phyloP scores from a whole-genome alignment of 2,888 invertebrate species.

The Alentia gelatinosa region DNA sequence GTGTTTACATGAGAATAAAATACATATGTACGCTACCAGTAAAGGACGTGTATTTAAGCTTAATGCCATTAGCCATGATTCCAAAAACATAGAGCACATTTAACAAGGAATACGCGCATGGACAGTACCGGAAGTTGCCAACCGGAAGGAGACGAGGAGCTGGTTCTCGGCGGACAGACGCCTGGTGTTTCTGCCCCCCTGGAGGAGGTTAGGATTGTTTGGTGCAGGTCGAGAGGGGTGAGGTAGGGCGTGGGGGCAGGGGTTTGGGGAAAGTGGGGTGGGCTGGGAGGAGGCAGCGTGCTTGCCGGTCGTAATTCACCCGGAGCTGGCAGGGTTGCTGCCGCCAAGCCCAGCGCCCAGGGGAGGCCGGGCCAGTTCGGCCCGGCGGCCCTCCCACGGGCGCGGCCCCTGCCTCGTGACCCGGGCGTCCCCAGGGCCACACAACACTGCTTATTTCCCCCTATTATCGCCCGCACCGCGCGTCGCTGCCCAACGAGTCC shows the following conservation, averaged over 20 bases:
- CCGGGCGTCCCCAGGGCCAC: background rate
- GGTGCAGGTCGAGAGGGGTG: background rate
- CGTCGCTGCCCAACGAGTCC: slow-evolving; percentile 37
- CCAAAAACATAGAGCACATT: too few relatives aligned
- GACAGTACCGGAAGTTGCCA: background rate
- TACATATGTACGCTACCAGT: too few relatives aligned
- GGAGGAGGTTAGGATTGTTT: background rate
- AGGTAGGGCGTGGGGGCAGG: background rate
- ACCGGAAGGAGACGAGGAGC: background rate
- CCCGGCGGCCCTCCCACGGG: background rate
- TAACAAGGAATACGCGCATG: too few relatives aligned
- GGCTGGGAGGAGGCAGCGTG: background rate
- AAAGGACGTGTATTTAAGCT: too few relatives aligned
- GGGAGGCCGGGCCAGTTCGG: background rate
- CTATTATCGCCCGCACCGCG: slow-evolving; percentile 44
- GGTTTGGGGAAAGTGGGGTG: background rate
- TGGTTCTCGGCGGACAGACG: background rate
- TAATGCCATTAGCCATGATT: too few relatives aligned
- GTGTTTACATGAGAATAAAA: too few relatives aligned
- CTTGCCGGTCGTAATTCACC: background rate
- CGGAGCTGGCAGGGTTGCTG: background rate
- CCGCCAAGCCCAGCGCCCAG: too few relatives aligned
- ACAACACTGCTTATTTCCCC: slow-evolving; percentile 48
- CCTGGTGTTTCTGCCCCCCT: too few relatives aligned
- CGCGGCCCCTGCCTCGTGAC: slow-evolving; percentile 32